Evolutionary conservation across 2,888 invertebrate genomes (phyloP).

Genomic region (Trissoscelio sp.): DNA sequence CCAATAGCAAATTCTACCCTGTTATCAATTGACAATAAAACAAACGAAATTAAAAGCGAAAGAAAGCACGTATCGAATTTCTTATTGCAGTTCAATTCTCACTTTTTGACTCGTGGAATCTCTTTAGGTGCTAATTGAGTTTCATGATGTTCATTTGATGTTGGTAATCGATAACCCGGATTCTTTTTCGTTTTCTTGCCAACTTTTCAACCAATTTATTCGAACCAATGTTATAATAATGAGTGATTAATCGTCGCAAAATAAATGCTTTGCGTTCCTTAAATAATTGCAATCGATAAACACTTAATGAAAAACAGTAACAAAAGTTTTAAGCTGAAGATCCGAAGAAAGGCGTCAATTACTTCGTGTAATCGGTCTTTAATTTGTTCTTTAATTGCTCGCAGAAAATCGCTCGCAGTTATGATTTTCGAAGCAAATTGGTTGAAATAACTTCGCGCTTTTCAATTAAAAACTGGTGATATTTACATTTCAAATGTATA

Average conservation of each 20-base stretch:
- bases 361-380: not conserved
- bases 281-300: not conserved
- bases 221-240: not conserved
- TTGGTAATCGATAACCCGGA: not conserved
- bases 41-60: not conserved
- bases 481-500: no score
- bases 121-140: conserved; percentile 8
- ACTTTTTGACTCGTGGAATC: not conserved
- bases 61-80: not conserved
- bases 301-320: not conserved
- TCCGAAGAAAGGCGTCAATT: not conserved
- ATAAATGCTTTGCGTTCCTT: not conserved
- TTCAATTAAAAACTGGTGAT: no score
- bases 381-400: conserved; percentile 10
- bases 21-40: not conserved
- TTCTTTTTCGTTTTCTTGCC: no score
- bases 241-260: not conserved
- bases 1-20: not conserved
- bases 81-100: not conserved
- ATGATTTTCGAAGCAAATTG: no score
- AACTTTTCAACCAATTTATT: not conserved
- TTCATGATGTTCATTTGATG: conserved; percentile 16
- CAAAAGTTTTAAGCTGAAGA: not conserved
- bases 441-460: no score
- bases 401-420: not conserved